These are phyloP conservation scores for Zygaena filipendulae DNA, from an alignment of 2,888 invertebrate genomes.

Conservation along the genomic window DNA sequence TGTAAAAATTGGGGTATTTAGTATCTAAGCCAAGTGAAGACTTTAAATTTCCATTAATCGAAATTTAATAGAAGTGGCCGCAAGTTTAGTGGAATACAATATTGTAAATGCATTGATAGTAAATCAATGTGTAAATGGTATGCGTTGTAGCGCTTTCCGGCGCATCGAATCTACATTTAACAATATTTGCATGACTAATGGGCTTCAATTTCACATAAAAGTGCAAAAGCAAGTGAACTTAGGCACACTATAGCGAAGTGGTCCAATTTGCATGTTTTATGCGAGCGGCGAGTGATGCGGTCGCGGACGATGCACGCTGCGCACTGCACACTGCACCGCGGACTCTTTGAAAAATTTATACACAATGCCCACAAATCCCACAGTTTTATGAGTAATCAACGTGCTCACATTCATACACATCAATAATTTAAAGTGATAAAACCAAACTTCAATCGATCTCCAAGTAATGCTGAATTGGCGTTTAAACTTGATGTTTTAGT, in stretches of 20 bases:
- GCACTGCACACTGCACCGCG: conserved; percentile 25
- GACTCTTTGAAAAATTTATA: conserved; percentile 59
- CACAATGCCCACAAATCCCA: conserved; percentile 42
- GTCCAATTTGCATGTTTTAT: conserved; percentile 67
- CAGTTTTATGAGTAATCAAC: conserved; percentile 31
- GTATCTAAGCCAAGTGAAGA: no score
- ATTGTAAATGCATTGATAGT: no score
- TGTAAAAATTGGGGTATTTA: no score
- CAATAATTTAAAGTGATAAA: no score
- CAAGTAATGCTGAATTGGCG: no score
- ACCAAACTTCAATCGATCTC: no score
- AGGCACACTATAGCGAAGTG: conserved; percentile 52
- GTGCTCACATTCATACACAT: no score
- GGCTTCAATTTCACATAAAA: conserved; percentile 58
- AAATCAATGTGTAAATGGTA: no score
- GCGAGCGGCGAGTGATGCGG: conserved; percentile 49
- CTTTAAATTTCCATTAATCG: no score
- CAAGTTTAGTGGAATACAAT: no score
- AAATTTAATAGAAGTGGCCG: no score
- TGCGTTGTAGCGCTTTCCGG: conserved; percentile 26
- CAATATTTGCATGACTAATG: conserved; percentile 62
- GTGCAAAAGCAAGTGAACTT: conserved; percentile 60
- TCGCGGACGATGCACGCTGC: conserved; percentile 37
- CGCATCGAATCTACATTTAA: conserved; percentile 39
- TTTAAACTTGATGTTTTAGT: no score